A percentile compares a stretch with the other conserved stretches of the same genome.
Evolutionary conservation across 2,113 vertebrate species (phyloP).

Genomic region (Pangasianodon gigas): DNA sequence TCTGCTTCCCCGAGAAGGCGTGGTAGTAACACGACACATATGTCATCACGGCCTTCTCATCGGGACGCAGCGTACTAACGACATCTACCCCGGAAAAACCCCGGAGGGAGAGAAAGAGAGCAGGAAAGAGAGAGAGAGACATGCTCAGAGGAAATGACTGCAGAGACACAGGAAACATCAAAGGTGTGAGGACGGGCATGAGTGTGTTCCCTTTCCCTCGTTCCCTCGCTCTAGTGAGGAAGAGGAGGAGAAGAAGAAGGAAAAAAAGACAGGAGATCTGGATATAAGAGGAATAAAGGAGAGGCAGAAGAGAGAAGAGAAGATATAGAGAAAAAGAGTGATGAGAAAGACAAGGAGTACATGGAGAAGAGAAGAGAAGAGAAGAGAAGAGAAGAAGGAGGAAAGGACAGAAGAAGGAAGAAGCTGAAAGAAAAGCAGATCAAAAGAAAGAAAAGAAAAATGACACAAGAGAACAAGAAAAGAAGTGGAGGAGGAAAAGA

Average conservation of each 20-base stretch:
- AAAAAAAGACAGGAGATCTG: neutral
- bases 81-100: constrained; percentile 89
- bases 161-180: constrained; percentile 68
- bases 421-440: neutral
- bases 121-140: constrained; percentile 59
- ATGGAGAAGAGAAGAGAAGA: neutral
- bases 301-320: neutral
- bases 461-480: neutral
- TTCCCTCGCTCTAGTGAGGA: neutral
- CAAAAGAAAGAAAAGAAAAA: neutral
- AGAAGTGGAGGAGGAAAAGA: neutral
- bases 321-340: neutral
- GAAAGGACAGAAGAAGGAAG: neutral
- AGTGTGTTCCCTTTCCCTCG: constrained; percentile 21
- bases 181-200: constrained; percentile 49
- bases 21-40: constrained; percentile 99
- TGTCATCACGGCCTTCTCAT: constrained; percentile 99
- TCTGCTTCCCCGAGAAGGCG: constrained; percentile 98
- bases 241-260: neutral
- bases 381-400: neutral
- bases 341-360: neutral
- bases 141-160: constrained; percentile 74
- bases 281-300: neutral
- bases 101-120: constrained; percentile 40
- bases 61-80: constrained; percentile 98